A percentile compares a stretch with the other conserved stretches of the same genome.
These are phyloP conservation scores for Leucania comma DNA, from an alignment of 2,888 invertebrate genomes.

Conservation along the genomic window DNA sequence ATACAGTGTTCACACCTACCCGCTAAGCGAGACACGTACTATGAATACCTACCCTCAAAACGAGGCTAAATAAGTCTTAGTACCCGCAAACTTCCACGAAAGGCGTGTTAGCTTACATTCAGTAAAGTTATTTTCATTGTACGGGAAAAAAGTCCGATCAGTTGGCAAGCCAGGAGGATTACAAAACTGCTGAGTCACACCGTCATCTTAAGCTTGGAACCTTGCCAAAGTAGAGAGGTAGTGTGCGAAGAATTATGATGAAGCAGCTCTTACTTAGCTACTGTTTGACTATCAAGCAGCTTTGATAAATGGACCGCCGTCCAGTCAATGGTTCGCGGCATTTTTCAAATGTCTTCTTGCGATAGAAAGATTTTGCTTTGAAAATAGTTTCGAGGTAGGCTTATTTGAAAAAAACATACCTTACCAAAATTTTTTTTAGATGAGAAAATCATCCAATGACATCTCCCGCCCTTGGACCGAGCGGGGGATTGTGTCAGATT, in stretches of 20 bases:
- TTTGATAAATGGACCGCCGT: conserved; percentile 55
- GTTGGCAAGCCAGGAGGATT: conserved; percentile 48
- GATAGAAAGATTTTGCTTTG: not conserved
- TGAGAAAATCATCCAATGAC: no score
- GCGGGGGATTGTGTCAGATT: no score
- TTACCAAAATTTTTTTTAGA: no score
- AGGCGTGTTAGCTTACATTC: conserved; percentile 34
- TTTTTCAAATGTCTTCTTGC: conserved; percentile 26
- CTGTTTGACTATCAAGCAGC: conserved; percentile 56
- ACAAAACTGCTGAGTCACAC: conserved; percentile 60
- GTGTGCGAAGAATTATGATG: conserved; percentile 63
- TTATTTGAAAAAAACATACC: no score
- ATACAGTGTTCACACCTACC: not conserved
- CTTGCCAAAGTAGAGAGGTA: conserved; percentile 64
- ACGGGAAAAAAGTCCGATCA: conserved; percentile 45
- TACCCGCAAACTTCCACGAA: conserved; percentile 28
- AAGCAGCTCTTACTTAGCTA: conserved; percentile 58
- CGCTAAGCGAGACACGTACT: conserved; percentile 16
- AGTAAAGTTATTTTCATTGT: conserved; percentile 47
- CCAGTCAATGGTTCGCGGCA: conserved; percentile 26
- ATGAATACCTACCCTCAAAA: conserved; percentile 3
- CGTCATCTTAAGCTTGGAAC: conserved; percentile 62
- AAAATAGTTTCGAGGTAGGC: not conserved
- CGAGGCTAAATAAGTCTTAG: conserved; percentile 21
- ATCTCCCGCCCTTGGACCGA: no score